These are phyloP conservation scores for Oscheius sp. DNA, from an alignment of 2,888 invertebrate genomes.

Conservation along the genomic window DNA sequence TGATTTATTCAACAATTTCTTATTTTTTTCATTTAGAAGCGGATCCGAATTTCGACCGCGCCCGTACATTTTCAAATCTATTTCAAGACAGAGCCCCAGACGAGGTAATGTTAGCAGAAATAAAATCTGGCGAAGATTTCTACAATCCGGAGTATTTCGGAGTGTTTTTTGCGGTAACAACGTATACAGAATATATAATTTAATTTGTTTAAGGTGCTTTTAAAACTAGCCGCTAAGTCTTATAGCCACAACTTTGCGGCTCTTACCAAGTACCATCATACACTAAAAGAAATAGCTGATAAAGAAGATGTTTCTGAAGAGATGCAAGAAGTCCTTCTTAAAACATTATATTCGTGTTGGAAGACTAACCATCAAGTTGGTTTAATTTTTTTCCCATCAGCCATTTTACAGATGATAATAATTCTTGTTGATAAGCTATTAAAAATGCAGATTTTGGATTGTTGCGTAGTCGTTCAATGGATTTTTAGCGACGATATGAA, in stretches of 20 bases:
- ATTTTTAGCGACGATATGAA: conserved; percentile 70
- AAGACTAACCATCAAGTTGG: conserved; percentile 85
- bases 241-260: conserved; percentile 98
- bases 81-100: conserved; percentile 44
- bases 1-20: conserved; percentile 32
- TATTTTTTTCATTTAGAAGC: conserved; percentile 35
- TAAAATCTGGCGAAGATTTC: conserved; percentile 79
- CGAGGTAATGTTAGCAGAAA: conserved; percentile 50
- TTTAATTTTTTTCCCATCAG: not conserved
- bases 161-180: conserved; percentile 77
- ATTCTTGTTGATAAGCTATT: conserved; percentile 95
- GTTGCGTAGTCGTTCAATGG: conserved; percentile 96
- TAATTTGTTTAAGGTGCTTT: conserved; percentile 76
- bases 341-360: conserved; percentile 95
- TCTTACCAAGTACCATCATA: conserved; percentile 84
- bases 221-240: conserved; percentile 93
- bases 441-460: conserved; percentile 95
- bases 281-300: conserved; percentile 82
- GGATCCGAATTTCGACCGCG: conserved; percentile 35
- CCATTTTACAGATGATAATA: conserved; percentile 85
- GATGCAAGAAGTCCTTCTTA: conserved; percentile 91
- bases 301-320: conserved; percentile 83
- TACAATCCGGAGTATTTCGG: conserved; percentile 94
- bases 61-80: conserved; percentile 36
- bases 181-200: not conserved